Conservation (phyloP, 2,888 invertebrate genomes). For the Diloba caeruleocephala region DNA sequence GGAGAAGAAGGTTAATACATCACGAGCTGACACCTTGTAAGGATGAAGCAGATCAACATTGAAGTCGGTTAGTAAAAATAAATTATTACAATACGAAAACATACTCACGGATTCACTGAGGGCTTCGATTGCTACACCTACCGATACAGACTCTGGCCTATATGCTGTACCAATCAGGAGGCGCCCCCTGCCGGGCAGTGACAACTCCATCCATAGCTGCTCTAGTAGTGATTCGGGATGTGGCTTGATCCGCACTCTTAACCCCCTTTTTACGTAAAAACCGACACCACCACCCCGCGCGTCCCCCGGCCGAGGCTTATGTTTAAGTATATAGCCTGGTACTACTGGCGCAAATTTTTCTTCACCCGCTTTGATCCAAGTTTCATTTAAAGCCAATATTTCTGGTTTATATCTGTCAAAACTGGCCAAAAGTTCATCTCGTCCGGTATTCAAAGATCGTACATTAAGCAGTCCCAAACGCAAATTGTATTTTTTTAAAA, state of each 20-base stretch:
- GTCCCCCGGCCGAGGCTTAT: neutral
- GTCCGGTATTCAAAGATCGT: neutral
- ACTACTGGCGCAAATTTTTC: slow-evolving; percentile 1
- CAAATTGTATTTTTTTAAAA: neutral
- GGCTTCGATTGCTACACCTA: neutral
- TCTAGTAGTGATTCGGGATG: neutral
- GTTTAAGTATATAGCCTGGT: slow-evolving; percentile 1
- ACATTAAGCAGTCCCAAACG: slow-evolving; percentile 5
- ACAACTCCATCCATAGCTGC: slow-evolving; percentile 4
- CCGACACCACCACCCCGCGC: slow-evolving; percentile 3
- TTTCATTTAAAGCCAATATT: slow-evolving; percentile 3
- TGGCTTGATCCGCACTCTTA: neutral
- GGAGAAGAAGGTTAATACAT: neutral
- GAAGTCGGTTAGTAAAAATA: slow-evolving; percentile 1
- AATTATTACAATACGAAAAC: slow-evolving; percentile 4
- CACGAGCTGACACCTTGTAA: neutral
- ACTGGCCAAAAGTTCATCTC: slow-evolving; percentile 1
- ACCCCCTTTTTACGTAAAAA: neutral
- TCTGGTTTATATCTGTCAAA: neutral
- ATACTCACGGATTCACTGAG: slow-evolving; percentile 5
- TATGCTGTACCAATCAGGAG: slow-evolving; percentile 4
- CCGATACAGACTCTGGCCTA: slow-evolving; percentile 1
- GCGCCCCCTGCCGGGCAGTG: slow-evolving; percentile 1
- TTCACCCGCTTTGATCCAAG: slow-evolving; percentile 3
- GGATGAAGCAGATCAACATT: slow-evolving; percentile 5